Base-by-base conservation (phyloP, 2,797 vertebrate species). In the Scolopax rusticola region DNA sequence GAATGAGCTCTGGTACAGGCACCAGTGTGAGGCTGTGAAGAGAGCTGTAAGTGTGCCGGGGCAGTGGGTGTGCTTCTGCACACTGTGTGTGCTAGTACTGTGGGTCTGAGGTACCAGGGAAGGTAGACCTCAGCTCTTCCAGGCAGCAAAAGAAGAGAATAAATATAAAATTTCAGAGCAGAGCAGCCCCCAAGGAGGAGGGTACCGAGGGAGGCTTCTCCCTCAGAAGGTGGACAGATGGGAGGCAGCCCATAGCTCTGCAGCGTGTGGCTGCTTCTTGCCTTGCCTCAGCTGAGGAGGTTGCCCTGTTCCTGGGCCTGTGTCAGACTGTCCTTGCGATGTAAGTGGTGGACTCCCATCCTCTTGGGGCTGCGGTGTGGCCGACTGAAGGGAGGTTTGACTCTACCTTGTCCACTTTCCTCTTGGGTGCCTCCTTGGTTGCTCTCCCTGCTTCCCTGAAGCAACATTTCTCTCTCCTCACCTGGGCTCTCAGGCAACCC, bases 291-390 rank as follows among this genome's bases (percentile, higher is more conserved):
- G 97, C 99, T 99, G 65, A 99, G 98, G 92, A 99, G 98, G 69
- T 99, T 99, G 92, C 99, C 99, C 90, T 99, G 99, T 93, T 99
- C 99, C 98, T 99, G 99, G 50, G 99, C 99, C 65, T 99, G 98
- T 1, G 99, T 99, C 97, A 99, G 98, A 96, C 99, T 99, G 98
- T 99, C 99, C 93, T 99, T 99, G 73, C 99, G 99, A 97, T 99
- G 99, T 47, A 99, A 98, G 94, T 99, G 99, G 96, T 99, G 99
- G 25, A 99, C 99, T 0, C 99, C 99, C 99, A 99, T 99, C 90
- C 99, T 98, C 97, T 99, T 99, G 33, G 99, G 99, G 96, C 99
- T 99, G 94, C 98, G 99, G 94, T 98, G 99, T 0, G 98, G 99
- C 8, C 99, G 98, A 70, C 87, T 82, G 19, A 97, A 95, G 5